phyloP scores from a whole-genome alignment of 2,888 invertebrate species.

The Tromatobia lineatoria region DNA sequence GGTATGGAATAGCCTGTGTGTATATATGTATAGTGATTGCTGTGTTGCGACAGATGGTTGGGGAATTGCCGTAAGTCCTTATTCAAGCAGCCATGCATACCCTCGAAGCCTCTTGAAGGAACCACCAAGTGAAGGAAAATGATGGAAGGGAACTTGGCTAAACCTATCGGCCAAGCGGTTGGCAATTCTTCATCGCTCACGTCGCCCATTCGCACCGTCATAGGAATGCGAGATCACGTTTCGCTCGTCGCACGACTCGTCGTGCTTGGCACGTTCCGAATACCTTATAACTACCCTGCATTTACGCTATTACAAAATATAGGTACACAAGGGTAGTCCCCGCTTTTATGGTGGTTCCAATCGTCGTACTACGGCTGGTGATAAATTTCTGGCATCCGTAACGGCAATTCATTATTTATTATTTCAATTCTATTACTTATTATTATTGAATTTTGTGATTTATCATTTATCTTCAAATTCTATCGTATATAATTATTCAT shows the following conservation, averaged over 20 bases:
- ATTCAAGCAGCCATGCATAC: not conserved
- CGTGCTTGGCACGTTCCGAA: slow-evolving; percentile 6
- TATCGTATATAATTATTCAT: too few species aligned
- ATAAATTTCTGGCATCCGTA: too few species aligned
- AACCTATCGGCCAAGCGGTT: not conserved
- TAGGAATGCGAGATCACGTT: slow-evolving; percentile 28
- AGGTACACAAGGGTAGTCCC: not conserved
- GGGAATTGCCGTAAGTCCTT: not conserved
- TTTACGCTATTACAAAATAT: not conserved
- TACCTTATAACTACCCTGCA: slow-evolving; percentile 7
- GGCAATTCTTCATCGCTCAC: slow-evolving; percentile 3
- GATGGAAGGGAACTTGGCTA: not conserved
- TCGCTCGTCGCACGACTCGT: slow-evolving; percentile 6
- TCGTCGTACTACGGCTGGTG: too few species aligned
- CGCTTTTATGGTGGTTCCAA: not conserved
- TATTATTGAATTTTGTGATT: too few species aligned
- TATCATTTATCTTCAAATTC: too few species aligned
- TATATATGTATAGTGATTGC: not conserved
- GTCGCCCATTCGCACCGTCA: not conserved
- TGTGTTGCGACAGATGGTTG: not conserved
- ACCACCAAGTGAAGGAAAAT: not conserved
- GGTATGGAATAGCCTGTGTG: too few species aligned
- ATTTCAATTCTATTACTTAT: too few species aligned
- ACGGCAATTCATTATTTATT: too few species aligned
- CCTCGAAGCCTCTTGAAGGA: not conserved